Evolutionary conservation across 2,113 vertebrate genomes (phyloP), one percentile per base, ranked within the genome.

Genomic region (Bolborhynchus lineola): DNA sequence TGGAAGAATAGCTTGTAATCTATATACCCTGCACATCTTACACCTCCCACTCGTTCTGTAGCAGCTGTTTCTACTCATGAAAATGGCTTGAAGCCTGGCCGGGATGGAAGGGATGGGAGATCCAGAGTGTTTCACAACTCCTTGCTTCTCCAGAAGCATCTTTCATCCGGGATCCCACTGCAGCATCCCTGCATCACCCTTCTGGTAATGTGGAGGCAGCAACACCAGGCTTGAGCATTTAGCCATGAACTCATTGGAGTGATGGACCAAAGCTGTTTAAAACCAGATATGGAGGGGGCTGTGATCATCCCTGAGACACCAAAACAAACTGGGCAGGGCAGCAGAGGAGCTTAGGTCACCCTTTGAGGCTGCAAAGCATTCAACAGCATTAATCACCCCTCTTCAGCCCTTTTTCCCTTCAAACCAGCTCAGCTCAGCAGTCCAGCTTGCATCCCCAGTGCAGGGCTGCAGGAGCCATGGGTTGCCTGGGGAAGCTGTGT

Each of bases 361-460:
- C 60, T 96, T 84, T 94, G 77, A 81, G 81, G 60, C 72, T 89
- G 72, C 47, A 42, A 88, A 91, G 75, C 20, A 9, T 49, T 52
- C 50, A 2, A 11, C 67, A 83, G 71, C 63, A 59, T 91, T 49
- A 71, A 59, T 26, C 4, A 2, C 28, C 24, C 67, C 65, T 79
- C 80, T 67, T 39, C 76, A 85, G 75, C 65, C 53, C 55, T 71
- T 39, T 49, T 79, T 55, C 25, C 17, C 59, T 76, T 55, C 63
- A 53, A 55, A 77, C 37, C 83, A 80, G 12, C 12, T 11, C 52
- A 69, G 3, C 46, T 59, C 37, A 24, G 71, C 26, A 11, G 60
- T 5, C 46, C 60, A 50, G 65, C 33, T 57, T 18, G 16, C 52
- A 13, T 23, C 47, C n/a, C 25, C 47, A 0, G 0, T 25, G 50